A percentile compares a stretch with the other conserved stretches of the same genome.
Conservation (phyloP, 2,113 vertebrate species). For the Talpa occidentalis region DNA sequence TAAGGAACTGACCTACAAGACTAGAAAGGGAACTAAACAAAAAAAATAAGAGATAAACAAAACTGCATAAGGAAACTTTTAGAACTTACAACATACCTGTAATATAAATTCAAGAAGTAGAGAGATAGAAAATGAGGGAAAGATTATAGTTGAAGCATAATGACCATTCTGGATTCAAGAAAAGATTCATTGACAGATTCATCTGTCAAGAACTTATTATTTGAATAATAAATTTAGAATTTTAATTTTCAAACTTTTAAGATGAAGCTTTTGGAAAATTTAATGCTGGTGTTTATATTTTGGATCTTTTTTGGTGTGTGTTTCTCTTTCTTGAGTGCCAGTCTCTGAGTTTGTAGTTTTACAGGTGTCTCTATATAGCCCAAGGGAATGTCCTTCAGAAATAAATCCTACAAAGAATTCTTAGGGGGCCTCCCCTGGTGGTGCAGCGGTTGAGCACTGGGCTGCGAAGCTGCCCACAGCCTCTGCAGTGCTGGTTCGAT, state of each 20-base stretch:
- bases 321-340: neutral
- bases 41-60: neutral
- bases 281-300: neutral
- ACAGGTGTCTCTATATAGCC: neutral
- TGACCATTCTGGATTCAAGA: neutral
- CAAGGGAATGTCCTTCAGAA: neutral
- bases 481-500: no score
- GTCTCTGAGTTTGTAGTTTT: neutral
- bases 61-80: neutral
- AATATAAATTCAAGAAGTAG: neutral
- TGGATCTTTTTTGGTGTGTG: neutral
- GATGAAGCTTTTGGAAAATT: neutral
- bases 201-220: neutral
- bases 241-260: neutral
- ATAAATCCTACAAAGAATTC: neutral
- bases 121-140: neutral
- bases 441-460: no score
- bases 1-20: neutral
- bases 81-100: neutral
- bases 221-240: neutral
- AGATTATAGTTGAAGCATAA: neutral
- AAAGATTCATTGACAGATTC: neutral
- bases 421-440: no score
- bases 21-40: neutral
- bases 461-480: no score